Evolutionary conservation across 2,113 vertebrate genomes (phyloP).

Genomic region (Pomatostomus ruficeps): DNA sequence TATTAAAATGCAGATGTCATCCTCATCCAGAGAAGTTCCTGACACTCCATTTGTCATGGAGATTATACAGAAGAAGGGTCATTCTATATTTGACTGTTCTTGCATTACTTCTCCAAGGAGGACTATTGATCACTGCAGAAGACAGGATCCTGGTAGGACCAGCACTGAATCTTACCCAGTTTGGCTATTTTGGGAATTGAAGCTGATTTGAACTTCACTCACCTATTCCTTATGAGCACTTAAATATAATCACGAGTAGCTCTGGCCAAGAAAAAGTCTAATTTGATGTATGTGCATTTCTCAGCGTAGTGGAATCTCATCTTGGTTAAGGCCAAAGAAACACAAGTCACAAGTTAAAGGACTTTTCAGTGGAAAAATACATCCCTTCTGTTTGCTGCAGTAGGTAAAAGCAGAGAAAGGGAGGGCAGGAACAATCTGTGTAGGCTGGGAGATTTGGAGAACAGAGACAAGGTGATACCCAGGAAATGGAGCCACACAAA

Average conservation of each 20-base stretch:
- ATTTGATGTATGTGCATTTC: not conserved
- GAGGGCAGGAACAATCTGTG: not conserved
- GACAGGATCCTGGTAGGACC: not conserved
- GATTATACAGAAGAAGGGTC: not conserved
- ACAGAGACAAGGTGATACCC: not conserved
- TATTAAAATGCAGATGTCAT: not conserved
- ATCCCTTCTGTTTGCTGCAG: not conserved
- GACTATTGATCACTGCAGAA: not conserved
- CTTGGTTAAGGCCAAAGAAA: not conserved
- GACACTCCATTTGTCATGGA: not conserved
- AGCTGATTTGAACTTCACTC: not conserved
- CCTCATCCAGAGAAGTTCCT: not conserved
- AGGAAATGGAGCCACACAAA: not conserved
- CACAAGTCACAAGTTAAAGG: not conserved
- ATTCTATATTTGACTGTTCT: constrained; percentile 16
- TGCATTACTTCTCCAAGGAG: not conserved
- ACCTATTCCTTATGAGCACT: not conserved
- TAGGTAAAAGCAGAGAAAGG: not conserved
- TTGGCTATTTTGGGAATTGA: not conserved
- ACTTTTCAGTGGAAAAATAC: not conserved
- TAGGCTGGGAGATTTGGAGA: not conserved
- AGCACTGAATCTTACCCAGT: not conserved
- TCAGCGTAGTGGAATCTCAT: not conserved
- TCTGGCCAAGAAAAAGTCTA: not conserved
- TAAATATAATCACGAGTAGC: not conserved